These are phyloP conservation scores for Drosophila punjabiensis DNA, from an alignment of 1,140 invertebrate genomes.

Conservation along the genomic window DNA sequence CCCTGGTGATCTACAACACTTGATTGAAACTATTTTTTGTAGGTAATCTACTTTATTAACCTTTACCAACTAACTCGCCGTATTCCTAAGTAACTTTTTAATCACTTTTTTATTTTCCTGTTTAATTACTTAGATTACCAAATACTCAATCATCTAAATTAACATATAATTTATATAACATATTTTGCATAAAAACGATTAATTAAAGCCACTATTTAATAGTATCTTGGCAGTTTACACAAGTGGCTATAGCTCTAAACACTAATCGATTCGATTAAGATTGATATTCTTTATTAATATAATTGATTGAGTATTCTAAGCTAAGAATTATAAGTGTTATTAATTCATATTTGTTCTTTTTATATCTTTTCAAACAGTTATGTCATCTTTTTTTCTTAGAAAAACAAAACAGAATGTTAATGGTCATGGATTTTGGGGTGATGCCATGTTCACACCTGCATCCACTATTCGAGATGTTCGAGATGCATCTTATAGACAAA, in stretches of 20 bases:
- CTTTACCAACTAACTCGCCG: background rate
- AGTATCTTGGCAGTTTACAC: constrained; percentile 13
- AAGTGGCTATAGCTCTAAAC: constrained; percentile 6
- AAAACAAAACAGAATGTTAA: background rate
- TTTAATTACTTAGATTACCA: background rate
- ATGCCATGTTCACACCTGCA: constrained; percentile 13
- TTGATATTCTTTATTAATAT: background rate
- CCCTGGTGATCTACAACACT: no score
- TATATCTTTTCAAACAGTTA: no score
- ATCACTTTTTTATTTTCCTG: background rate
- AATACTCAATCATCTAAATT: constrained; percentile 8
- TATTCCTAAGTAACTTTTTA: background rate
- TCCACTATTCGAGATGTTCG: background rate
- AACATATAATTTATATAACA: background rate
- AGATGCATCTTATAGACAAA: constrained; percentile 26
- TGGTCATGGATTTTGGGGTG: background rate
- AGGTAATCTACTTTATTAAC: background rate
- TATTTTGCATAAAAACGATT: constrained; percentile 19
- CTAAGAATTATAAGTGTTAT: background rate
- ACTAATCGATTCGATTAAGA: background rate
- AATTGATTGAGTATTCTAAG: background rate
- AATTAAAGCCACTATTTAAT: constrained; percentile 17
- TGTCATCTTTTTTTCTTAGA: background rate
- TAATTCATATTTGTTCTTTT: background rate
- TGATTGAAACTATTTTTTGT: no score